Base-by-base conservation (phyloP, 2,888 invertebrate genomes). In the Gisinianus flammeolus region DNA sequence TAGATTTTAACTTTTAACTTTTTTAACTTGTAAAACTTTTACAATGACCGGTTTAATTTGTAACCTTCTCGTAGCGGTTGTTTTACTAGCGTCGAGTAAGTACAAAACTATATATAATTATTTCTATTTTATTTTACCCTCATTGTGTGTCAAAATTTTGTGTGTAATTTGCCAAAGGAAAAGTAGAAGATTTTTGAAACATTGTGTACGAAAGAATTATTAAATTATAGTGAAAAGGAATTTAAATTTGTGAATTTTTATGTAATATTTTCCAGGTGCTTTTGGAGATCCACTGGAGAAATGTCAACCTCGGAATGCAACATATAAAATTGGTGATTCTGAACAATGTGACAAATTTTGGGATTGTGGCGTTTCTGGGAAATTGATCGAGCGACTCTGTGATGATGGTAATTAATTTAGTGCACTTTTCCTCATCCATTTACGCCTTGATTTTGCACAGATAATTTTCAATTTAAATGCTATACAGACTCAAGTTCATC, bases 361-460 rank as follows among this genome's bases (percentile, higher is more conserved):
- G 77, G 92, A 93, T 86, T 93, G 93, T 86, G 87, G 54, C 8
- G 78, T 70, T 8, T 54, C 35, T 56, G 81, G 90, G 86, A 90
- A 92, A 4, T 88, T 91, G 0, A 91, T 92, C 86, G 92, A 93
- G 86, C 93, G 93, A 85, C 87, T 91, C 3, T 95, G 95, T 82
- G 93, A 94, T 0, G 95, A 95, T 85, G 95, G 95, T n/a, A n/a
- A n/a, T n/a, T n/a, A n/a, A n/a, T n/a, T n/a, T n/a, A n/a, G n/a
- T n/a, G n/a, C n/a, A n/a, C n/a, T n/a, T n/a, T n/a, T n/a, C n/a
- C n/a, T n/a, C n/a, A n/a, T n/a, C n/a, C n/a, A n/a, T n/a, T n/a
- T n/a, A n/a, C n/a, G n/a, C n/a, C n/a, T n/a, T n/a, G n/a, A n/a
- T n/a, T n/a, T n/a, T n/a, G n/a, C n/a, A n/a, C n/a, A n/a, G n/a